phyloP scores from a whole-genome alignment of 2,113 vertebrate species.

The Promerops cafer region DNA sequence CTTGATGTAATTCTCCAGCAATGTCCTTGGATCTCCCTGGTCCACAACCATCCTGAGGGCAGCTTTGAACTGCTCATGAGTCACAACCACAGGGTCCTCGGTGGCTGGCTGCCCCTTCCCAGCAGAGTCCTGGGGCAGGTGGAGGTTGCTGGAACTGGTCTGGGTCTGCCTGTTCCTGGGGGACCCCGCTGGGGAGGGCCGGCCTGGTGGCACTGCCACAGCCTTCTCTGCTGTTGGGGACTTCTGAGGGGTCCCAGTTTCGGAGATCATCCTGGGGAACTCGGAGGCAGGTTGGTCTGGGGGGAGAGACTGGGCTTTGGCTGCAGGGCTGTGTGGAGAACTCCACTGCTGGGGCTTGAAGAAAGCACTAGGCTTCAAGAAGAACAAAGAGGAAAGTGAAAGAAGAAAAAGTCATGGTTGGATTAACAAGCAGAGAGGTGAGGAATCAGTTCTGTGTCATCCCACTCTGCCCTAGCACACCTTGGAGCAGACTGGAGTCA shows the following conservation, averaged over 20 bases:
- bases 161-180: slow-evolving; percentile 86
- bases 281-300: slow-evolving; percentile 55
- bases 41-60: slow-evolving; percentile 97
- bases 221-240: slow-evolving; percentile 36
- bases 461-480: background rate
- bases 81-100: slow-evolving; percentile 86
- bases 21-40: slow-evolving; percentile 88
- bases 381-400: background rate
- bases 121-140: slow-evolving; percentile 79
- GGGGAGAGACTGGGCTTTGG: slow-evolving; percentile 77
- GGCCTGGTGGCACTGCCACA: slow-evolving; percentile 68
- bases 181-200: slow-evolving; percentile 89
- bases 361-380: slow-evolving; percentile 55
- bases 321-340: slow-evolving; percentile 47
- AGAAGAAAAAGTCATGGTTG: background rate
- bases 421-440: background rate
- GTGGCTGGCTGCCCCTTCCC: slow-evolving; percentile 66
- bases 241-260: slow-evolving; percentile 66
- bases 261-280: slow-evolving; percentile 53
- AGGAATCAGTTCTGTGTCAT: background rate
- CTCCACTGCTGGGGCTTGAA: slow-evolving; percentile 68
- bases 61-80: slow-evolving; percentile 96
- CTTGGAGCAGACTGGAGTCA: background rate
- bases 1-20: slow-evolving; percentile 95
- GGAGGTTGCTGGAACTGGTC: slow-evolving; percentile 87